Conservation (phyloP, 1,140 invertebrate genomes). For the Drosophila parvula region DNA sequence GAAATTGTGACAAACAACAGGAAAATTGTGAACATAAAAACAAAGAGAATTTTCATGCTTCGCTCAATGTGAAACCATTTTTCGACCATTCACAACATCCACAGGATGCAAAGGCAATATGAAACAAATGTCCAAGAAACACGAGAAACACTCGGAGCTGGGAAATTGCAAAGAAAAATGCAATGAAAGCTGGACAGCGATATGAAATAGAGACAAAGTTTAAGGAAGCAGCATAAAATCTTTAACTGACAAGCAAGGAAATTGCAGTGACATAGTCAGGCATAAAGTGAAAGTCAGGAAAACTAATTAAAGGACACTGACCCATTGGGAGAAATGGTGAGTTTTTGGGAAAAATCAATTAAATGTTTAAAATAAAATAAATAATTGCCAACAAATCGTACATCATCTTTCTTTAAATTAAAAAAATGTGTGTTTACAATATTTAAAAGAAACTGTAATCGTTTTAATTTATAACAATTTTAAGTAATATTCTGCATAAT, state of each 20-base stretch:
- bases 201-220: slow-evolving; percentile 12
- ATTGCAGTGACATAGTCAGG: slow-evolving; percentile 12
- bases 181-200: slow-evolving; percentile 41
- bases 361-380: background rate
- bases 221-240: slow-evolving; percentile 26
- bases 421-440: too few relatives aligned
- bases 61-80: slow-evolving; percentile 50
- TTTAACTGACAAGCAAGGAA: slow-evolving; percentile 33
- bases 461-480: background rate
- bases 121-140: slow-evolving; percentile 7
- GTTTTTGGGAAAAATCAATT: background rate
- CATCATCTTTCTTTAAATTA: too few relatives aligned
- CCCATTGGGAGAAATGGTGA: background rate
- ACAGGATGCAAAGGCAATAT: slow-evolving; percentile 15
- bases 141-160: slow-evolving; percentile 1
- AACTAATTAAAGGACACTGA: slow-evolving; percentile 19
- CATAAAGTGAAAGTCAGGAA: slow-evolving; percentile 2
- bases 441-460: too few relatives aligned
- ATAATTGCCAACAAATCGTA: too few relatives aligned
- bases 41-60: slow-evolving; percentile 67
- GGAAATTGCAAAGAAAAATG: slow-evolving; percentile 22
- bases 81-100: slow-evolving; percentile 44
- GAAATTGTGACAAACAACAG: slow-evolving; percentile 46
- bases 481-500: background rate
- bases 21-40: slow-evolving; percentile 56